phyloP scores from a whole-genome alignment of 2,888 invertebrate genomes.

The Epinotia brunnichana region DNA sequence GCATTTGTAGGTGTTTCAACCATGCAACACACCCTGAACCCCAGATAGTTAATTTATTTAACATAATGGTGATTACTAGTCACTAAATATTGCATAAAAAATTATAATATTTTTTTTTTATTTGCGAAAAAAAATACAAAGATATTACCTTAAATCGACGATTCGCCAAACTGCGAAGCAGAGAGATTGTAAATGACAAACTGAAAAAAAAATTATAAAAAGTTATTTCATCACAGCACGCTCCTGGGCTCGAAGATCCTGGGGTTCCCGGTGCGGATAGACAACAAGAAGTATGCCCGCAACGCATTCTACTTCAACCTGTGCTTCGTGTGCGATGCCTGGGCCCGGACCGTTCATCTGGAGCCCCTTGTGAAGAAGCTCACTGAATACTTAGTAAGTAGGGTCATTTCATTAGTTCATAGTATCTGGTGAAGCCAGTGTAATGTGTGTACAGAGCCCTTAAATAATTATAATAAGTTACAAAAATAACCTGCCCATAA shows the following conservation, averaged over 20 bases:
- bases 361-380: constrained; percentile 92
- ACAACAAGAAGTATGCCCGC: constrained; percentile 90
- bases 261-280: constrained; percentile 91
- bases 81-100: background rate
- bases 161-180: too few relatives aligned
- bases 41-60: too few relatives aligned
- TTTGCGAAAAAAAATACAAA: too few relatives aligned
- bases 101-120: background rate
- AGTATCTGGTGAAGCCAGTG: too few relatives aligned
- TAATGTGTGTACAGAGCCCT: too few relatives aligned
- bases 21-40: background rate
- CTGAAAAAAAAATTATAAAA: background rate
- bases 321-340: constrained; percentile 91
- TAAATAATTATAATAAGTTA: too few relatives aligned
- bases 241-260: constrained; percentile 89
- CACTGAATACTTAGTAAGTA: constrained; percentile 89
- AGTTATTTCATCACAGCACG: constrained; percentile 84
- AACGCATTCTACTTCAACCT: constrained; percentile 93
- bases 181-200: too few relatives aligned
- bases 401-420: background rate
- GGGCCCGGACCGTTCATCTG: constrained; percentile 90
- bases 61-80: too few relatives aligned
- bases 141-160: too few relatives aligned
- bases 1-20: background rate
- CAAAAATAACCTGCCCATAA: too few relatives aligned